A percentile compares a stretch with the other conserved stretches of the same genome.
phyloP scores from a whole-genome alignment of 2,888 invertebrate genomes.

The Augochlorella aurata region DNA sequence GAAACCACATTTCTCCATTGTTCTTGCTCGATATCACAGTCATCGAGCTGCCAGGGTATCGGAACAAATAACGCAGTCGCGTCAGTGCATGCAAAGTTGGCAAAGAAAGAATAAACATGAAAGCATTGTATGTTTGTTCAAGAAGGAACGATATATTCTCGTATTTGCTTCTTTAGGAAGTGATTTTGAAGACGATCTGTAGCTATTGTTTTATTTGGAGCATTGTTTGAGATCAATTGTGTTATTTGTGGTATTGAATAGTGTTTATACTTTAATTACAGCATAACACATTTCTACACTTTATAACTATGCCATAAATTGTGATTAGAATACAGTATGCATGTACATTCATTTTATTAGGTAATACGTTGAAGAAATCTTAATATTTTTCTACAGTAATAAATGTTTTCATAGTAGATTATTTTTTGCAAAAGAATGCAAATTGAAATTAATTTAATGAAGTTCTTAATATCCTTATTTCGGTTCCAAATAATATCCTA shows the following conservation, averaged over 20 bases:
- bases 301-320: not conserved
- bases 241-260: not conserved
- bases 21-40: slow-evolving; percentile 7
- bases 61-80: slow-evolving; percentile 29
- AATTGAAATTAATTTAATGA: not conserved
- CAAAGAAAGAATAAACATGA: slow-evolving; percentile 6
- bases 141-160: slow-evolving; percentile 11
- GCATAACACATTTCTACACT: not conserved
- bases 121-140: slow-evolving; percentile 12
- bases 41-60: slow-evolving; percentile 4
- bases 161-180: not conserved
- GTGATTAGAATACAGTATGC: not conserved
- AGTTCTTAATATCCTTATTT: no score
- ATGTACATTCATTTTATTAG: not conserved
- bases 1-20: not conserved
- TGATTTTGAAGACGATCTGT: not conserved
- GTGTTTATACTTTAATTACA: not conserved
- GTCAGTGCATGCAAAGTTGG: slow-evolving; percentile 19
- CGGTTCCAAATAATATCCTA: no score
- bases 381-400: not conserved
- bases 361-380: not conserved
- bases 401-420: not conserved
- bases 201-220: not conserved
- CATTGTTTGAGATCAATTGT: not conserved
- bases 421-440: not conserved